Evolutionary conservation across 2,797 vertebrate genomes (phyloP).

Genomic region (Peromyscus aztecus): DNA sequence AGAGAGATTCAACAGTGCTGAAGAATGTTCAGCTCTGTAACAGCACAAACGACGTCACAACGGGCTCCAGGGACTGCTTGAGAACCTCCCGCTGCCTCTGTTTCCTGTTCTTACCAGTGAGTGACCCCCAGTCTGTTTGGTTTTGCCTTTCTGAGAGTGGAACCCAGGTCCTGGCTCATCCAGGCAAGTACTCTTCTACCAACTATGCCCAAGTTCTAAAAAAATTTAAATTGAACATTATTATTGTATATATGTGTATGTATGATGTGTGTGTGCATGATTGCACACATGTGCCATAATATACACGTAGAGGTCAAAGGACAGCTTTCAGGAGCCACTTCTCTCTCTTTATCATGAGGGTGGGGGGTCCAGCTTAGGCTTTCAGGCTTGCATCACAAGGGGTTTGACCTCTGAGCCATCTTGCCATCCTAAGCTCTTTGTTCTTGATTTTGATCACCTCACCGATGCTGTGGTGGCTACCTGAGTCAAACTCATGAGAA

Average conservation of each 20-base stretch:
- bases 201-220: background rate
- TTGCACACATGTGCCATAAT: background rate
- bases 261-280: background rate
- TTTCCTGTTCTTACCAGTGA: too few species aligned
- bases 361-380: background rate
- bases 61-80: accelerated
- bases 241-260: background rate
- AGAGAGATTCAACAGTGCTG: accelerated
- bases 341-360: background rate
- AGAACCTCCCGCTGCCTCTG: accelerated
- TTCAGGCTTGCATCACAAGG: background rate
- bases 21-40: background rate
- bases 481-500: background rate
- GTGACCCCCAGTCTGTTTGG: background rate
- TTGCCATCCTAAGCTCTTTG: background rate
- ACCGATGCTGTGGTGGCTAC: background rate
- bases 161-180: too few species aligned
- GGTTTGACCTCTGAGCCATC: background rate
- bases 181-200: too few species aligned
- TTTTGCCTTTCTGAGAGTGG: background rate
- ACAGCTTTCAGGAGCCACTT: background rate
- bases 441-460: background rate
- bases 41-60: accelerated
- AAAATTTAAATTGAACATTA: background rate
- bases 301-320: too few species aligned